A percentile compares a stretch with the other conserved stretches of the same genome.
Conservation (phyloP, 2,113 vertebrate species). For the Porphyrio hochstetteri region DNA sequence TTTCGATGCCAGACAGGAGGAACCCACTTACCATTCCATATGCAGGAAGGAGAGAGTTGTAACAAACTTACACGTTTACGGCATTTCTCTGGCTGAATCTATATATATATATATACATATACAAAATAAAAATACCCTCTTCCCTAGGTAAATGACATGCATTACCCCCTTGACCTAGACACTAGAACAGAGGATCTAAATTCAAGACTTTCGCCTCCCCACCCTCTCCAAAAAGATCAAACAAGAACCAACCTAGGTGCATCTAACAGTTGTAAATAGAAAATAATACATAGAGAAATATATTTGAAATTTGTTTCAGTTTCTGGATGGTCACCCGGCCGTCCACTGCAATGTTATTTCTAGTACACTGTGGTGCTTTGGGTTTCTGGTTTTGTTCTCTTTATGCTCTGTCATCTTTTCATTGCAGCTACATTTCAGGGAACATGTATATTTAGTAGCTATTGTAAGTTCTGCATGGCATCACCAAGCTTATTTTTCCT, state of each 20-base stretch:
- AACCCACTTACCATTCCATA: conserved; percentile 42
- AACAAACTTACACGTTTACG: conserved; percentile 22
- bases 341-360: conserved; percentile 68
- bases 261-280: conserved; percentile 76
- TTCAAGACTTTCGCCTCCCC: conserved; percentile 60
- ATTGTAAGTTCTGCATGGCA: conserved; percentile 78
- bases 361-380: conserved; percentile 75
- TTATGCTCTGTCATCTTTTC: conserved; percentile 73
- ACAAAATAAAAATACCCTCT: not conserved
- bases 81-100: conserved; percentile 59
- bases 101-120: conserved; percentile 6
- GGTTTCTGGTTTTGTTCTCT: conserved; percentile 73
- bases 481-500: conserved; percentile 73
- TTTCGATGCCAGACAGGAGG: conserved; percentile 55
- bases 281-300: conserved; percentile 71
- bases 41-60: conserved; percentile 47
- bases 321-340: conserved; percentile 44
- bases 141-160: conserved; percentile 54
- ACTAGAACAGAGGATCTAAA: conserved; percentile 64
- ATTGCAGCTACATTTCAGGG: conserved; percentile 78
- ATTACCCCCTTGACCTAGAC: conserved; percentile 49
- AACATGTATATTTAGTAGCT: conserved; percentile 79
- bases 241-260: conserved; percentile 68
- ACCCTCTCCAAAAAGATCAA: conserved; percentile 58
- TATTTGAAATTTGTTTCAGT: conserved; percentile 72